Conservation (phyloP, 1,140 invertebrate genomes). For the Ditylenchus dipsaci region DNA sequence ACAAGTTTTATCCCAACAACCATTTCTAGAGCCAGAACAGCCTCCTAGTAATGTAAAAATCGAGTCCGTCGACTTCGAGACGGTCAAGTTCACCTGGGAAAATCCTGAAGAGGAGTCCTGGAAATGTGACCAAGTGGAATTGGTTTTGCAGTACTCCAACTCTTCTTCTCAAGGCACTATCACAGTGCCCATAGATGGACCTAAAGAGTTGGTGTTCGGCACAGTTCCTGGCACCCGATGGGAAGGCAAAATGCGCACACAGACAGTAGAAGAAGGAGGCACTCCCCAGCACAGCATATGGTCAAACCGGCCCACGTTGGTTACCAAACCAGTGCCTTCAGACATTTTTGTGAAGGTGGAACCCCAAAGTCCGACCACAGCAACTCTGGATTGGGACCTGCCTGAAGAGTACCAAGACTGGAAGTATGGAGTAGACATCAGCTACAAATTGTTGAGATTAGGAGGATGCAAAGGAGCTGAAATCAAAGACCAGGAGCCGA, state of each 20-base stretch:
- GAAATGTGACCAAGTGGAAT: constrained; percentile 56
- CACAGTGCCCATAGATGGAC: constrained; percentile 29
- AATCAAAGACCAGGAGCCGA: constrained; percentile 43
- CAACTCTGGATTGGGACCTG: constrained; percentile 53
- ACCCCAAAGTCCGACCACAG: constrained; percentile 48
- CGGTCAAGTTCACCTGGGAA: constrained; percentile 49
- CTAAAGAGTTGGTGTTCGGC: constrained; percentile 32
- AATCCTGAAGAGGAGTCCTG: constrained; percentile 50
- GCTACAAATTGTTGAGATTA: constrained; percentile 48
- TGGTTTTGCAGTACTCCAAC: constrained; percentile 49
- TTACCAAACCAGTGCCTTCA: constrained; percentile 48
- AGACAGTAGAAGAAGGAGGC: constrained; percentile 55
- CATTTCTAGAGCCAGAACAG: constrained; percentile 47
- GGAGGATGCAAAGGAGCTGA: constrained; percentile 45
- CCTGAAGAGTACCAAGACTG: constrained; percentile 54
- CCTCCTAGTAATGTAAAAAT: constrained; percentile 52
- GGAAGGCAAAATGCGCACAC: constrained; percentile 56
- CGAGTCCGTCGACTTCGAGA: constrained; percentile 51
- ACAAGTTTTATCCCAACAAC: background rate
- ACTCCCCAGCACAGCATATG: constrained; percentile 49
- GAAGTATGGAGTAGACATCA: constrained; percentile 57
- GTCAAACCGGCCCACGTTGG: constrained; percentile 46
- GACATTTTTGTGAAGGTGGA: constrained; percentile 57
- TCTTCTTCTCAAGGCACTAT: constrained; percentile 40
- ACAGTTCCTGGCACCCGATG: constrained; percentile 52